Base-by-base conservation (phyloP, 2,888 invertebrate species). In the Melinopterus prodromus region DNA sequence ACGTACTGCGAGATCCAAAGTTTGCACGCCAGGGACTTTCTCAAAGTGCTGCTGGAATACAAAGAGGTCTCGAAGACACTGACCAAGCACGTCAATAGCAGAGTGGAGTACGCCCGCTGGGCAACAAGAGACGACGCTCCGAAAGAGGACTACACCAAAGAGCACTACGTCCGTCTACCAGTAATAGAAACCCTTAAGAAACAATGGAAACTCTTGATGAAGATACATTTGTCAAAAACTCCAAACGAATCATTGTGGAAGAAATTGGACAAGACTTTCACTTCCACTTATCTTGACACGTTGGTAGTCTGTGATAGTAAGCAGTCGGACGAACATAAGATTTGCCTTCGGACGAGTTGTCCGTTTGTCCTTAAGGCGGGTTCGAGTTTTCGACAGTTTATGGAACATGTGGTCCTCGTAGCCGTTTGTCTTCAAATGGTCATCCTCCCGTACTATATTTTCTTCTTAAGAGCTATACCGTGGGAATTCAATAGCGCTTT, bases 1-100 rank as follows among this genome's bases (percentile, higher is more conserved):
- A 90, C 91, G 4, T 91, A 91, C 79, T 90, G 90, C 1, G 91
- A 91, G 86, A 90, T 91, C 81, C 91, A 91, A 87, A 90, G 90
- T 53, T 85, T 91, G 78, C 87, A 90, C 16, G 70, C 79, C 14
- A 26, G 38, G 6, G 76, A 76, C 5, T 75, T 81, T 70, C 77
- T 70, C 16, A 74, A 16, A 16, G 79, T 77, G n/a, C 35, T 81
- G 35, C 38, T 79, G 6, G 79, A 79, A 16, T 79, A 69, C 70
- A 36, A 69, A 7, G 6, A 71, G 2, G 53, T 79, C 9, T 79
- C 77, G 6, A 69, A 77, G 37, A 7, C 69, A 35, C 35, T 81
- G 15, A 74, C 16, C n/a, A 12, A 70, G 4, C 53, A 69, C 6
- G 26, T 76, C 16, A 15, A 36, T 0, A 71, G 77, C 37, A 77